phyloP scores from a whole-genome alignment of 2,113 vertebrate species.

The Tor tambroides region DNA sequence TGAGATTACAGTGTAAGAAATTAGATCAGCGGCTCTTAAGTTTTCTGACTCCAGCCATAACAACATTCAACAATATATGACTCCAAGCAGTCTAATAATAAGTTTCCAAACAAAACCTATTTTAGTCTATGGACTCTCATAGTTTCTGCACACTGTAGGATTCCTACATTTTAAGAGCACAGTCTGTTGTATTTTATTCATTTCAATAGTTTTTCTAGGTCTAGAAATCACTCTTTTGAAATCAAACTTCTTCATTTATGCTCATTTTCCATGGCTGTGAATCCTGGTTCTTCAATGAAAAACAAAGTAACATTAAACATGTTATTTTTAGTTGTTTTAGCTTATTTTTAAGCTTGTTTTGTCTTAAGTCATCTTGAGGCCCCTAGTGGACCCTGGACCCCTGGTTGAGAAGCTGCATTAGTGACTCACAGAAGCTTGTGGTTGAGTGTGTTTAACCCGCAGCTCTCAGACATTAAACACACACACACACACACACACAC shows the following conservation, averaged over 20 bases:
- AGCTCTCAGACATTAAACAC: constrained; percentile 3
- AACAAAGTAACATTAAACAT: no score
- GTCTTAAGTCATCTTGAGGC: no score
- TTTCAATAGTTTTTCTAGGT: neutral
- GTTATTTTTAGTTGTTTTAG: neutral
- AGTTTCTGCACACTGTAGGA: neutral
- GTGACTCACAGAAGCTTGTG: neutral
- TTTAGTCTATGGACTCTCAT: neutral
- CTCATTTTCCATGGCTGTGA: neutral
- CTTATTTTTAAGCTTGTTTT: no score
- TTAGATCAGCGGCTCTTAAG: neutral
- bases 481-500: neutral
- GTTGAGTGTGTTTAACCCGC: neutral
- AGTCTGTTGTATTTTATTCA: neutral
- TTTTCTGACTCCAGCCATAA: neutral
- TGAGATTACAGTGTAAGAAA: neutral
- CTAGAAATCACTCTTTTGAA: neutral
- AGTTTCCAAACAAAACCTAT: neutral
- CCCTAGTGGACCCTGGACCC: neutral
- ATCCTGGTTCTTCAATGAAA: neutral
- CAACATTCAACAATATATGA: neutral
- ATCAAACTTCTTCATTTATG: neutral
- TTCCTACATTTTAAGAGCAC: neutral
- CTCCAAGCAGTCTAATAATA: no score
- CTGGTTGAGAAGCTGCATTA: neutral